phyloP scores from a whole-genome alignment of 2,888 invertebrate species.

The Thecocarcelia acutangulata region DNA sequence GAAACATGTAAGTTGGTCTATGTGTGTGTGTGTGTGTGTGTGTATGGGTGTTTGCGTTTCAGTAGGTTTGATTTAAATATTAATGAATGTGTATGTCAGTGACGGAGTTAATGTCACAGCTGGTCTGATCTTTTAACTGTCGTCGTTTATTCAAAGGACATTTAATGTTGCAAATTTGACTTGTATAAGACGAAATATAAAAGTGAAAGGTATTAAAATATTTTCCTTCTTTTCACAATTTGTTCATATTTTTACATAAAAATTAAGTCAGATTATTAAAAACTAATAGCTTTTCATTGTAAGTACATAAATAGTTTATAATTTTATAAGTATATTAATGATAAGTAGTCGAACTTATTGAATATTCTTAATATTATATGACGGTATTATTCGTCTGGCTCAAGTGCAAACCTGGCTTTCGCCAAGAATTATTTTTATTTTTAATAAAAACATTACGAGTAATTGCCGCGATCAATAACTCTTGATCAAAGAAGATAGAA shows the following conservation, averaged over 20 bases:
- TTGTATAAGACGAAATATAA: constrained; percentile 4
- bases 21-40: neutral
- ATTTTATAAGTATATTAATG: no score
- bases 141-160: constrained; percentile 47
- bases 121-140: constrained; percentile 52
- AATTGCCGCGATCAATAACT: no score
- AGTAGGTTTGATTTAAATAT: constrained; percentile 2
- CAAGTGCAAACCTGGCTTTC: no score
- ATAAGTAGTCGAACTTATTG: no score
- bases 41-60: neutral
- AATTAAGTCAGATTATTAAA: neutral
- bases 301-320: no score
- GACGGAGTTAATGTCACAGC: constrained; percentile 65
- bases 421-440: no score
- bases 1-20: no score
- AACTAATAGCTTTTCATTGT: no score
- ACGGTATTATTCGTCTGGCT: no score
- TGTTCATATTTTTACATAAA: neutral
- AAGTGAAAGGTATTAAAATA: constrained; percentile 23
- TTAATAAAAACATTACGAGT: no score
- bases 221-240: neutral
- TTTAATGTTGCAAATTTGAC: constrained; percentile 26
- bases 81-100: constrained; percentile 16
- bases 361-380: no score
- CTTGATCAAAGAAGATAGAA: no score